These are phyloP conservation scores for Dryomyza anilis DNA, from an alignment of 2,888 invertebrate genomes.

Conservation along the genomic window DNA sequence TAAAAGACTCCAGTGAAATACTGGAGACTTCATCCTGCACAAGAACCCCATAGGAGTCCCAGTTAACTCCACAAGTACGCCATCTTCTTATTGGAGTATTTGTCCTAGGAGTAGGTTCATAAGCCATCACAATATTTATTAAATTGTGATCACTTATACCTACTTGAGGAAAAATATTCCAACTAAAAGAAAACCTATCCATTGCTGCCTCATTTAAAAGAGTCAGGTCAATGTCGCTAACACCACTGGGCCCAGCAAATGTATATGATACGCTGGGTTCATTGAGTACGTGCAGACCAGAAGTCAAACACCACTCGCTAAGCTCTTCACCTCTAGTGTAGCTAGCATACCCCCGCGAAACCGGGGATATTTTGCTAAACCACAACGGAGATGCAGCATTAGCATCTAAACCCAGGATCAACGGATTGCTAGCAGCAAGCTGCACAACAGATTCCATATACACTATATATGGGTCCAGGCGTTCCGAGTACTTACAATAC, in stretches of 20 bases:
- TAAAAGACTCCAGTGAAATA: background rate
- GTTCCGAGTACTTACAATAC: conserved; percentile 23
- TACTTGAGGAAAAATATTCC: background rate
- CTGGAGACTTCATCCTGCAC: background rate
- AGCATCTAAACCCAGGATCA: too few species aligned
- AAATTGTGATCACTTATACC: conserved; percentile 8
- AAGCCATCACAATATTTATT: background rate
- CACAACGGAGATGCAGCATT: too few species aligned
- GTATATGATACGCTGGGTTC: conserved; percentile 1
- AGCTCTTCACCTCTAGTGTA: background rate
- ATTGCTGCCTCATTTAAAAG: background rate
- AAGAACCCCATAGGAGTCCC: background rate
- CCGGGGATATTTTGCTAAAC: too few species aligned
- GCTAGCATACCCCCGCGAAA: too few species aligned
- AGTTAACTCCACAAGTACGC: background rate
- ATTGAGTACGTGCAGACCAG: too few species aligned
- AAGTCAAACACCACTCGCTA: too few species aligned
- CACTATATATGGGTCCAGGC: conserved; percentile 21
- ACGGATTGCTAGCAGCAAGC: too few species aligned
- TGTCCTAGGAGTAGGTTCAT: background rate
- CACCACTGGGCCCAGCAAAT: background rate
- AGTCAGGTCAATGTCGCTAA: conserved; percentile 4
- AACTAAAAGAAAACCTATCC: background rate
- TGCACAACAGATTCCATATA: too few species aligned
- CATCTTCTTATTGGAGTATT: background rate